Base-by-base conservation (phyloP, 1,140 invertebrate genomes). In the Papilio dardanus region DNA sequence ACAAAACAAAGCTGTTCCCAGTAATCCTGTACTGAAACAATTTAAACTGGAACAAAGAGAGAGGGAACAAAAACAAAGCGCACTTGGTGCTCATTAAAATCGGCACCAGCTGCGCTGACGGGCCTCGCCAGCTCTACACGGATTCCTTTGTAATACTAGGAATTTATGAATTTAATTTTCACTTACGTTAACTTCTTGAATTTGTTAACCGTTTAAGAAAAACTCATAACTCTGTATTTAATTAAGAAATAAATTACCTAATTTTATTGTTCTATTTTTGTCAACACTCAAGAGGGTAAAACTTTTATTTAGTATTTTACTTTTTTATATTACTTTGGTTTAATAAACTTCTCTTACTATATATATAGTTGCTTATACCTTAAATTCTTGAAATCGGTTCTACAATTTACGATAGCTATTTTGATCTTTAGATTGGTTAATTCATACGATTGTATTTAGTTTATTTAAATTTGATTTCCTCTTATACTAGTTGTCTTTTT, bases 61-160 rank as follows among this genome's bases (percentile, higher is more conserved):
- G 8, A 62, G 24, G 24, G 54, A 62, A 62, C 54, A 62, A 62
- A 58, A 62, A 62, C 24, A 62, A 62, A 62, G 54, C 54, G 24
- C 54, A 62, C 54, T 62, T 62, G 54, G 24, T 62, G 10, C 54
- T 62, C 54, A 62, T 62, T 62, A 62, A 62, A 62, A 62, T 28
- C 21, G 24, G 54, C 12, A 62, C 24, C 54, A 62, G 54, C 54
- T 62, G 54, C 21, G 54, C 28, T 24, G 3, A 62, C 54, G 54
- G 54, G 12, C 10, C 21, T 54, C n/a, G 46, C 14, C 21, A 24
- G 54, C 54, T 58, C 24, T 14, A 62, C 24, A 30, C 54, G 30
- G 54, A 28, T 14, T 16, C 24, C 24, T 28, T 62, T 62, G 54
- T 62, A 62, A 62, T 62, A 62, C 54, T 21, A 62, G 30, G 24